Percentiles rank a stretch among this genome's conserved stretches.
Evolutionary conservation across 2,797 vertebrate genomes (phyloP).

Genomic region (Oreochromis mossambicus): DNA sequence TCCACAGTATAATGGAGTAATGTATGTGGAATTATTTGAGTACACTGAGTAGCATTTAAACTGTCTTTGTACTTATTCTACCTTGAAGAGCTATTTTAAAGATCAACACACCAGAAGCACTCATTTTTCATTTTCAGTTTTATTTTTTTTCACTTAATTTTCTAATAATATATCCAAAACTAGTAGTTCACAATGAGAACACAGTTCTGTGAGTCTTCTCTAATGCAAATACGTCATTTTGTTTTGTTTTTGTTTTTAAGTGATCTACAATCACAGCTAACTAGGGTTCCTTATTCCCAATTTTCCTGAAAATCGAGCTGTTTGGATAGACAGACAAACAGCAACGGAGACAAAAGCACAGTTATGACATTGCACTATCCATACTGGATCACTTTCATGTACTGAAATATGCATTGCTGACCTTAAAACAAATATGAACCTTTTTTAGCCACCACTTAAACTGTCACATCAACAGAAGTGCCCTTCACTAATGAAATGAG

Average conservation of each 20-base stretch:
- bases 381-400: background rate
- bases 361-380: background rate
- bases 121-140: background rate
- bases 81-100: background rate
- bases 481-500: background rate
- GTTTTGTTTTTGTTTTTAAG: background rate
- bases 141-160: background rate
- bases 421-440: background rate
- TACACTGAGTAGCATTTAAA: background rate
- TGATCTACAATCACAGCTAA: background rate
- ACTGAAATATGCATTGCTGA: rapidly evolving
- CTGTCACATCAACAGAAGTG: background rate
- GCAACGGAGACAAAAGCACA: background rate
- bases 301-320: rapidly evolving
- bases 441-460: background rate
- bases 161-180: background rate
- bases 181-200: background rate
- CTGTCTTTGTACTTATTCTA: background rate
- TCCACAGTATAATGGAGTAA: background rate
- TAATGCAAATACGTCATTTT: background rate
- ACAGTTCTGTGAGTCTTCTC: background rate
- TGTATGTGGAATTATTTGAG: background rate
- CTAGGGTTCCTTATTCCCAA: background rate
- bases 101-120: rapidly evolving
- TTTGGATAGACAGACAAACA: background rate